Percentiles rank a stretch among this genome's conserved stretches.
phyloP scores from a whole-genome alignment of 2,888 invertebrate genomes.

The Polyommatus iphigenia region DNA sequence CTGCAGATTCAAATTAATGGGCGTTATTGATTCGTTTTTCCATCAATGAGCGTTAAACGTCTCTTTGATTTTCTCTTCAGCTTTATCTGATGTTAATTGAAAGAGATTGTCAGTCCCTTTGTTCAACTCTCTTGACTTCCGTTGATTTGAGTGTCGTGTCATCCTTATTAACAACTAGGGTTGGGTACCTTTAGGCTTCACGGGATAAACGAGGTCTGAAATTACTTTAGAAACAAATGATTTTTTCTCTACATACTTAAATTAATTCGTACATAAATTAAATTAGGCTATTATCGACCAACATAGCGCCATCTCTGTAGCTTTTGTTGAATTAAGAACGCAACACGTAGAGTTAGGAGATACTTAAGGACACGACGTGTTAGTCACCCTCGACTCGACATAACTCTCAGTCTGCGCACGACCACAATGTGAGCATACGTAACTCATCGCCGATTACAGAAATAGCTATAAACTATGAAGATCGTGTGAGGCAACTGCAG shows the following conservation, averaged over 20 bases:
- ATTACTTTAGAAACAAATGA: not conserved
- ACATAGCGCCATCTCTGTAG: not conserved
- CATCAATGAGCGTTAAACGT: slow-evolving; percentile 36
- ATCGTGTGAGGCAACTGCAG: not conserved
- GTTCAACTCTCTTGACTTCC: not conserved
- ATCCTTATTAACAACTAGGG: not conserved
- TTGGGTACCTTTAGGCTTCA: not conserved
- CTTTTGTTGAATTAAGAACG: not conserved
- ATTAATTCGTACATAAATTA: not conserved
- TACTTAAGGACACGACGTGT: slow-evolving; percentile 13
- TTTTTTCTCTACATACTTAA: not conserved
- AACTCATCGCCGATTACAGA: slow-evolving; percentile 20
- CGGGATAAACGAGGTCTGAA: not conserved
- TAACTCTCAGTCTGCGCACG: slow-evolving; percentile 22
- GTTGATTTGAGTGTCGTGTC: slow-evolving; percentile 11
- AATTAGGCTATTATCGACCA: not conserved
- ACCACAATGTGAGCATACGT: slow-evolving; percentile 10
- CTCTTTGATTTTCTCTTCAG: slow-evolving; percentile 34
- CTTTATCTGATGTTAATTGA: slow-evolving; percentile 35
- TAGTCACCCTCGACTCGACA: slow-evolving; percentile 18
- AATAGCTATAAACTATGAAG: slow-evolving; percentile 1
- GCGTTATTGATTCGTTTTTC: slow-evolving; percentile 31
- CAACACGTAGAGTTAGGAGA: not conserved
- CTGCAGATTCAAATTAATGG: slow-evolving; percentile 37
- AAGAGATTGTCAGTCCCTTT: slow-evolving; percentile 31